Conservation (phyloP, 2,888 invertebrate species). For the Morpho achilles region DNA sequence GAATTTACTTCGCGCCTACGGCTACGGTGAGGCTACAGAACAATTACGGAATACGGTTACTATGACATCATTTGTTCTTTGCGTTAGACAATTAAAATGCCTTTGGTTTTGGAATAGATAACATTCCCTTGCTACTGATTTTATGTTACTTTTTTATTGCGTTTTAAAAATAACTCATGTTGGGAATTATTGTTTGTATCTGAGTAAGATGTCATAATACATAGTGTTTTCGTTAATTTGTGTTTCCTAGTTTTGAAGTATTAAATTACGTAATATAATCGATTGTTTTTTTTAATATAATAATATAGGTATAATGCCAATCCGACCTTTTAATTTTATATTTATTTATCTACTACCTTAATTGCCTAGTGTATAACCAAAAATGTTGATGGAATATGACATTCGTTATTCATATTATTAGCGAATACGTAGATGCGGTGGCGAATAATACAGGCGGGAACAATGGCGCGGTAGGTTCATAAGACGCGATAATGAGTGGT, state of each 20-base stretch:
- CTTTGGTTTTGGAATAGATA: slow-evolving; percentile 8
- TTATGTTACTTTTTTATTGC: too few species aligned
- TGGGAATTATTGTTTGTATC: too few species aligned
- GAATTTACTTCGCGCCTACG: slow-evolving; percentile 19
- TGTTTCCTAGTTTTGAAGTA: too few species aligned
- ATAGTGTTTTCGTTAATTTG: too few species aligned
- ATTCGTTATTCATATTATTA: slow-evolving; percentile 16
- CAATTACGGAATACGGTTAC: slow-evolving; percentile 18
- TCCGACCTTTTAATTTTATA: too few species aligned
- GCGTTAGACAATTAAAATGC: slow-evolving; percentile 13
- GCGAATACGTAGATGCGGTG: slow-evolving; percentile 28
- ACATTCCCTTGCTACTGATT: slow-evolving; percentile 1
- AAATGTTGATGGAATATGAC: slow-evolving; percentile 2
- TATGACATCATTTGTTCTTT: slow-evolving; percentile 14
- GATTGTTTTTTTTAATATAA: too few species aligned
- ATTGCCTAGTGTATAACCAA: not conserved
- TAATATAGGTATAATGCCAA: too few species aligned
- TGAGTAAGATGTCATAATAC: too few species aligned
- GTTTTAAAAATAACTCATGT: too few species aligned
- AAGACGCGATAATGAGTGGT: slow-evolving; percentile 72
- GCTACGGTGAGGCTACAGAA: slow-evolving; percentile 4
- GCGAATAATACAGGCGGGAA: slow-evolving; percentile 51
- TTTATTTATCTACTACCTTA: too few species aligned
- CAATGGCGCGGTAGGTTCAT: slow-evolving; percentile 70
- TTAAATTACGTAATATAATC: too few species aligned